phyloP scores from a whole-genome alignment of 2,888 invertebrate genomes.

The Nebria brevicollis region DNA sequence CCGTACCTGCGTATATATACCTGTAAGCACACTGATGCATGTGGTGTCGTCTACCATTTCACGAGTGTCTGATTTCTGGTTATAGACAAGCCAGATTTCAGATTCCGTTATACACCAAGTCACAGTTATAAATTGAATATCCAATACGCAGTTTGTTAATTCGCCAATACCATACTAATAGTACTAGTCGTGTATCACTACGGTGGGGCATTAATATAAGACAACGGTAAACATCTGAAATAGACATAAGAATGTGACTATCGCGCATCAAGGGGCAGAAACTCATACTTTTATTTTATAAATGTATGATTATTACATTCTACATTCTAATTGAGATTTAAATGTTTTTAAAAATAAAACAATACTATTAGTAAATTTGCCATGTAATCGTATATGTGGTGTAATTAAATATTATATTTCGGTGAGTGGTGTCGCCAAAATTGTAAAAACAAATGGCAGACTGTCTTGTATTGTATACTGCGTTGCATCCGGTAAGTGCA shows the following conservation, averaged over 20 bases:
- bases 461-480: neutral
- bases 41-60: neutral
- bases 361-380: too few relatives aligned
- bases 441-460: slow-evolving; percentile 30
- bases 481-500: neutral
- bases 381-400: too few relatives aligned
- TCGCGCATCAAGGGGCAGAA: too few relatives aligned
- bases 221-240: too few relatives aligned
- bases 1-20: neutral
- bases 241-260: too few relatives aligned
- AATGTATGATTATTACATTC: too few relatives aligned
- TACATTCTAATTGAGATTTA: too few relatives aligned
- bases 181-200: neutral
- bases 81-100: neutral
- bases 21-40: neutral
- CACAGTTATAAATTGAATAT: neutral
- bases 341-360: too few relatives aligned
- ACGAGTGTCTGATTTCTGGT: neutral
- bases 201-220: too few relatives aligned
- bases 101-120: neutral
- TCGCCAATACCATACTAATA: neutral
- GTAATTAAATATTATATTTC: too few relatives aligned
- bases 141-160: neutral
- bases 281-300: too few relatives aligned
- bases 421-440: slow-evolving; percentile 9